These are phyloP conservation scores for Coelopa pilipes DNA, from an alignment of 2,888 invertebrate species.

Conservation along the genomic window DNA sequence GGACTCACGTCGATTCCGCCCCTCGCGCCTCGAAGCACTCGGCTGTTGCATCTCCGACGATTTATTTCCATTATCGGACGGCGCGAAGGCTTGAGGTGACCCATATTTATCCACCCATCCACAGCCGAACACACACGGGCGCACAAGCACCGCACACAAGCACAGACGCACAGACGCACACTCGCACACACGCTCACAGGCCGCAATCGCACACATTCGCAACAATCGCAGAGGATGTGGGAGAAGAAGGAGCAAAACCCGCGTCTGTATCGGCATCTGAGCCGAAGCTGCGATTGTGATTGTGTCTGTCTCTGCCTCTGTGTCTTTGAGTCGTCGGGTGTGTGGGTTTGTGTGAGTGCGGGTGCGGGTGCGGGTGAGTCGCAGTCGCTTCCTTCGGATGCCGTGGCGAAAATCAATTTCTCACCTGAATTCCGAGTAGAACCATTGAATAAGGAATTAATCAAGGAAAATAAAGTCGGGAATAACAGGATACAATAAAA, in stretches of 20 bases:
- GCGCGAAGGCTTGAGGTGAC: slow-evolving; percentile 7
- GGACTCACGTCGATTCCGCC: no score
- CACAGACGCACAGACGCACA: neutral
- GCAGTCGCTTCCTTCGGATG: neutral
- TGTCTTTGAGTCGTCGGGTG: neutral
- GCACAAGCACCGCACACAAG: neutral
- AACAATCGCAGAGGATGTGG: no score
- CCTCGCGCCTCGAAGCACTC: no score
- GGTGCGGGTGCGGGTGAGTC: neutral
- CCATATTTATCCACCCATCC: neutral
- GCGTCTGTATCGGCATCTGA: neutral
- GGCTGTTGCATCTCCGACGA: no score
- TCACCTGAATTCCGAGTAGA: slow-evolving; percentile 7
- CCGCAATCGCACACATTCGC: neutral
- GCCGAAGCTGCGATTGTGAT: neutral
- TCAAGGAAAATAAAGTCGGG: neutral
- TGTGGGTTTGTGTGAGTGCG: neutral
- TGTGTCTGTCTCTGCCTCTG: neutral
- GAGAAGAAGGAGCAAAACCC: neutral
- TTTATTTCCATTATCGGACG: slow-evolving; percentile 12
- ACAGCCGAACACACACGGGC: no score
- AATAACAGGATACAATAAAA: slow-evolving; percentile 20
- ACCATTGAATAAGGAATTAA: slow-evolving; percentile 11
- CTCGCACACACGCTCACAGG: neutral
- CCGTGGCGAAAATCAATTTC: slow-evolving; percentile 16